Percentiles rank a stretch among this genome's conserved stretches.
Evolutionary conservation across 2,888 invertebrate genomes (phyloP).

Genomic region (Alcis repandata): DNA sequence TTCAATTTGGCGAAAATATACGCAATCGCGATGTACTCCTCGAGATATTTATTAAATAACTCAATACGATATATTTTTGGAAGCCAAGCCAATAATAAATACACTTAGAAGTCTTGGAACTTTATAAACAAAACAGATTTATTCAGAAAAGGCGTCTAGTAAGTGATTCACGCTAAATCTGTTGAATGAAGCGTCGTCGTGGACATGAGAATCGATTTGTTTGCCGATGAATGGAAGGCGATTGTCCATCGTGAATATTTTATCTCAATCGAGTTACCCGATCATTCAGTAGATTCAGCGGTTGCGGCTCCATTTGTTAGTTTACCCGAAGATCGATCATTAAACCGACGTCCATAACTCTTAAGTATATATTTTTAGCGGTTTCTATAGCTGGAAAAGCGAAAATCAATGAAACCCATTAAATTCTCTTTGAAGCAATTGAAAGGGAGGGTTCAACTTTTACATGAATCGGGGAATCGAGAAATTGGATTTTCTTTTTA

Average conservation of each 20-base stretch:
- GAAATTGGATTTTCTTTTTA: conserved; percentile 57
- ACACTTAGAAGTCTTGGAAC: neutral
- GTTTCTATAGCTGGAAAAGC: conserved; percentile 36
- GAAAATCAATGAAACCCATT: conserved; percentile 51
- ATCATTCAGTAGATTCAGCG: conserved; percentile 15
- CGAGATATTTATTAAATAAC: conserved; percentile 41
- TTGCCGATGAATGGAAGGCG: conserved; percentile 32
- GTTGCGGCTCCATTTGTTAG: conserved; percentile 23
- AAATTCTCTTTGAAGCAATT: conserved; percentile 48
- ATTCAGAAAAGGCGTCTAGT: neutral
- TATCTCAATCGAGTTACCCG: conserved; percentile 15
- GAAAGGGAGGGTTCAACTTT: conserved; percentile 57
- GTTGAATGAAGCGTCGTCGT: conserved; percentile 22
- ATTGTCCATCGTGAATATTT: conserved; percentile 34
- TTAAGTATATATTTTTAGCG: conserved; percentile 31
- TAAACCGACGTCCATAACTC: conserved; percentile 22
- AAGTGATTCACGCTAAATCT: conserved; percentile 25
- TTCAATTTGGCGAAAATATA: conserved; percentile 36
- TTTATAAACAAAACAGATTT: neutral
- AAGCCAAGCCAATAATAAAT: conserved; percentile 8
- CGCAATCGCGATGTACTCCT: conserved; percentile 33
- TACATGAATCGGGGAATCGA: conserved; percentile 52
- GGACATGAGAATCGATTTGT: conserved; percentile 26
- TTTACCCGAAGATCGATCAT: conserved; percentile 19
- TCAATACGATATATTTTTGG: conserved; percentile 10